These are phyloP conservation scores for Caenorhabditis sp. DNA, from an alignment of 2,888 invertebrate genomes.

Conservation along the genomic window DNA sequence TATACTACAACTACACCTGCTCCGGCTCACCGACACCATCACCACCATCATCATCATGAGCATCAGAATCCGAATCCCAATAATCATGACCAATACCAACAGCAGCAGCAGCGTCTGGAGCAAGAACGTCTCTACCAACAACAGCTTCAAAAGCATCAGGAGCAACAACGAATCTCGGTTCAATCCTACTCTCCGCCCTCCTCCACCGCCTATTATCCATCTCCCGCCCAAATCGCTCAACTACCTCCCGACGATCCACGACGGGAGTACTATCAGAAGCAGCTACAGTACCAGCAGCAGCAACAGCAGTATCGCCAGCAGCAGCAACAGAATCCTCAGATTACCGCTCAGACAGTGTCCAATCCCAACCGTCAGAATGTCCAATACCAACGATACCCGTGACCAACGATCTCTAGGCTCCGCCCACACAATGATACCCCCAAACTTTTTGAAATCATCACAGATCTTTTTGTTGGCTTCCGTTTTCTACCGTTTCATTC, in stretches of 20 bases:
- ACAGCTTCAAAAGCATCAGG: not conserved
- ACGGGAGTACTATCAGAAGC: conserved; percentile 14
- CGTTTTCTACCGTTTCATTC: not conserved
- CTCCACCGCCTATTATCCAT: not conserved
- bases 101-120: not conserved
- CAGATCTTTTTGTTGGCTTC: conserved; percentile 5
- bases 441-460: not conserved
- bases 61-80: not conserved
- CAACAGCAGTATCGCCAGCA: not conserved
- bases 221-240: not conserved
- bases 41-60: conserved; percentile 28
- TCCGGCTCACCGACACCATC: conserved; percentile 21
- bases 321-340: not conserved
- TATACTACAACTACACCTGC: not conserved
- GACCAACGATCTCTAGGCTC: conserved; percentile 14
- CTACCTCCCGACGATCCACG: conserved; percentile 9
- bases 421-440: conserved; percentile 28
- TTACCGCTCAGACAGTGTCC: conserved; percentile 37
- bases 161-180: not conserved
- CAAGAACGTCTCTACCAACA: conserved; percentile 2
- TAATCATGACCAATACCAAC: not conserved
- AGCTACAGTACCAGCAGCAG: not conserved
- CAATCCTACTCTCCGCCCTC: conserved; percentile 1
- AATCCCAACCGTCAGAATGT: conserved; percentile 49
- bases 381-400: conserved; percentile 55